Conservation (phyloP, 2,888 invertebrate genomes). For the Prosapia bicincta region DNA sequence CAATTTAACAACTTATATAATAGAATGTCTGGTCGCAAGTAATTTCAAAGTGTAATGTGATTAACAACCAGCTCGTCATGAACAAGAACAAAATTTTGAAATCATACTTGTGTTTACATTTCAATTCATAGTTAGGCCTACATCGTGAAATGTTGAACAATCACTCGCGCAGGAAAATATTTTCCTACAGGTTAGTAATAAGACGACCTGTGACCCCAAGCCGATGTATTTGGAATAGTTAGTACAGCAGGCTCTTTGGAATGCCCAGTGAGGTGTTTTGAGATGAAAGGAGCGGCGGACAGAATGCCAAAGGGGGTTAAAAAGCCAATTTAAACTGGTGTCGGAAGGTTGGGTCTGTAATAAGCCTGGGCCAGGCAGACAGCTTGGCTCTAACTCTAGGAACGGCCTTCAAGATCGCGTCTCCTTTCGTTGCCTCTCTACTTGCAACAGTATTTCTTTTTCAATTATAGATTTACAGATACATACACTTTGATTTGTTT, state of each 20-base stretch:
- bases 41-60: too few relatives aligned
- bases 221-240: constrained; percentile 14
- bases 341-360: constrained; percentile 14
- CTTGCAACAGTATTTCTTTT: background rate
- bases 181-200: background rate
- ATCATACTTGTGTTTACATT: too few relatives aligned
- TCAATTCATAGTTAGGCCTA: too few relatives aligned
- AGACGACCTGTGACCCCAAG: constrained; percentile 14
- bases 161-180: background rate
- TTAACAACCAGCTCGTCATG: too few relatives aligned
- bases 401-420: constrained; percentile 6
- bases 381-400: constrained; percentile 19
- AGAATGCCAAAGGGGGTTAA: constrained; percentile 31
- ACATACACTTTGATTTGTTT: background rate
- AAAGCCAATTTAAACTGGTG: constrained; percentile 32
- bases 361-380: constrained; percentile 23
- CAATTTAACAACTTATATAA: too few relatives aligned
- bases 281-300: constrained; percentile 29
- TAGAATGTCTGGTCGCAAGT: too few relatives aligned
- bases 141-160: too few relatives aligned
- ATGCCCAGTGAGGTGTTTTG: constrained; percentile 22
- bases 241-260: constrained; percentile 7
- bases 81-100: too few relatives aligned
- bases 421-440: background rate
- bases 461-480: background rate